Base-by-base conservation (phyloP, 2,113 vertebrate species). In the Spilogale gracilis region DNA sequence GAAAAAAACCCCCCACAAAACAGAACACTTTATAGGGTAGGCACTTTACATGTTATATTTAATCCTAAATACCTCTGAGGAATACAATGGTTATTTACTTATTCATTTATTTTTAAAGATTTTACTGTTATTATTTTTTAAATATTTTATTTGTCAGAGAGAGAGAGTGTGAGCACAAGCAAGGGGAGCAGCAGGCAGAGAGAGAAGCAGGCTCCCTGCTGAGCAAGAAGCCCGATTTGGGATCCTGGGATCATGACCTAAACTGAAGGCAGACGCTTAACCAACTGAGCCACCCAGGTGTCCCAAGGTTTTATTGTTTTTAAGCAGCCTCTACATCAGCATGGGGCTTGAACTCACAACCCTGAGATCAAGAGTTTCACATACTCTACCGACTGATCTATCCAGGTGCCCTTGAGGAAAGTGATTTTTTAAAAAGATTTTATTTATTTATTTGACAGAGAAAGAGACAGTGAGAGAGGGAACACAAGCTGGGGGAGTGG, bases 31-130 rank as follows among this genome's bases (percentile, higher is more conserved):
- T 78, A 69, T 58, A 43, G 69, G 61, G 52, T 92, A 91, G 50
- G 61, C 61, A 58, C 80, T 91, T 89, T 74, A 80, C 23, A 43
- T 76, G 9, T 74, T 95, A 89, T n/a, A 78, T 69, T 96, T 94
- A 97, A 91, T 81, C n/a, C 38, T 93, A 21, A 61, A 82, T 61
- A 17, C 27, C 25, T 83, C 73, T 69, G 27, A 93, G 32, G 79
- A 20, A 58, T 63, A 12, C 91, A 78, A 93, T 78, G 21, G 23
- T 61, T 61, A 88, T 84, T 78, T 76, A 71, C 38, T 38, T 71
- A 16, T 69, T n/a, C 17, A 69, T 4, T 69, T 38, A 69, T 69
- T 69, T 69, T 20, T 20, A 69, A 43, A 38, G 71, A 45, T 76
- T 76, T 74, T 45, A 12, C 25, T 45, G 45, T 73, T 45, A 74